Base-by-base conservation (phyloP, 1,140 invertebrate species). In the Trichonephila inaurata region DNA sequence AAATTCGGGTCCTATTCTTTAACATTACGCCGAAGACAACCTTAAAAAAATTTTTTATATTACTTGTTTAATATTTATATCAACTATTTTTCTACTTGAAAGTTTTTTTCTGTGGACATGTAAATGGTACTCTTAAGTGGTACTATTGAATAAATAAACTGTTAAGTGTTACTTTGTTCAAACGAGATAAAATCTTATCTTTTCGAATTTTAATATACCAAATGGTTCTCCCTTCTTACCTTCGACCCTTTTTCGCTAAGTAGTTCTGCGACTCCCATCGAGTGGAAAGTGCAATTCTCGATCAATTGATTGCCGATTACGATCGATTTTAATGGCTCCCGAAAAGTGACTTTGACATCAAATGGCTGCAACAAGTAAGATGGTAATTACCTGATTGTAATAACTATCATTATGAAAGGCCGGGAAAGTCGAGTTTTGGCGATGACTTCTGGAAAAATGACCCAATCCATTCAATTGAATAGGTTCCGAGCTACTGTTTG, bases 291-390 rank as follows among this genome's bases (percentile, higher is more conserved):
- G 18, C 60, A 64, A 87, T 33, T 87, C 33, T n/a, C 85, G 33
- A 33, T 66, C 61, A 87, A 87, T 87, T 87, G 85, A 87, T 64
- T 64, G 85, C n/a, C 85, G 85, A 87, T 62, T 87, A 61, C 16
- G 58, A 60, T 28, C 58, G 24, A 58, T 61, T 86, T 51, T 60
- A 86, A 86, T 86, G 51, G 58, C 85, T 87, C 3, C 28, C 18
- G 14, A 62, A 62, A 62, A 62, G 19, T 61, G 60, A 87, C 60
- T 60, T 33, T 87, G 44, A 40, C 72, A 40, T 21, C 12, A 6
- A 19, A 60, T 33, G 28, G 24, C 14, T 40, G 18, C 51, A 51
- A 51, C 51, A 51, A 51, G 82, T 83, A 44, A 44, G 33, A 21
- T 87, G 85, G 85, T 64, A 61, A 87, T 87, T 66, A 87, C 85